Conservation (phyloP, 1,140 invertebrate species). For the Eueides isabella region DNA sequence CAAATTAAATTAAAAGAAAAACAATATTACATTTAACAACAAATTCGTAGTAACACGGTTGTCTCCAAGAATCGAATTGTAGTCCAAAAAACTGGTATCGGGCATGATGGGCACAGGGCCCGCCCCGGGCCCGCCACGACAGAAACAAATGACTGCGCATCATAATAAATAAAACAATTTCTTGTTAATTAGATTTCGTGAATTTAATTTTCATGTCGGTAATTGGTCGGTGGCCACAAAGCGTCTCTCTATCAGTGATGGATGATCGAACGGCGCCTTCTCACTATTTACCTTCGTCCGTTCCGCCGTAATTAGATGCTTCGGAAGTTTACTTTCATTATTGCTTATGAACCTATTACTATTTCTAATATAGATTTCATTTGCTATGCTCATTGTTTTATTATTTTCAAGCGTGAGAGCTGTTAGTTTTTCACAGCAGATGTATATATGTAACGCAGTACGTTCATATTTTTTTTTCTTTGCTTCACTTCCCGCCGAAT, state of each 20-base stretch:
- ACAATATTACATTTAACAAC: slow-evolving; percentile 22
- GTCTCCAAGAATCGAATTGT: slow-evolving; percentile 49
- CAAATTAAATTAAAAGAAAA: slow-evolving; percentile 4
- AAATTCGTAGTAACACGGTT: slow-evolving; percentile 43
- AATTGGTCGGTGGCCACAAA: slow-evolving; percentile 82
- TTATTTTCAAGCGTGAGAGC: slow-evolving; percentile 49
- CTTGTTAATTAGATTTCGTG: slow-evolving; percentile 82
- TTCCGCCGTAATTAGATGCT: slow-evolving; percentile 73
- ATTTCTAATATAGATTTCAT: slow-evolving; percentile 77
- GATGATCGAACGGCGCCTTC: slow-evolving; percentile 77
- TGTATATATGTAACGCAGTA: background rate
- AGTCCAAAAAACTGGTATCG: slow-evolving; percentile 60
- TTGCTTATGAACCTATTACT: slow-evolving; percentile 75
- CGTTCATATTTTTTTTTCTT: too few species aligned
- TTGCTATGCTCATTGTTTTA: slow-evolving; percentile 48
- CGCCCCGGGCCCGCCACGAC: slow-evolving; percentile 73
- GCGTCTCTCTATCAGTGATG: slow-evolving; percentile 77
- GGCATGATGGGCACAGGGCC: slow-evolving; percentile 56
- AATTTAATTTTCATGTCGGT: slow-evolving; percentile 82
- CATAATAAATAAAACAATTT: slow-evolving; percentile 83
- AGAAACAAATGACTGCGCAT: slow-evolving; percentile 80
- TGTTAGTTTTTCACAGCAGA: background rate
- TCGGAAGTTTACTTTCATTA: slow-evolving; percentile 79
- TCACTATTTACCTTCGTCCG: slow-evolving; percentile 75
- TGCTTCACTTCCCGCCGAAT: too few species aligned